These are phyloP conservation scores for Uropsilus gracilis DNA, from an alignment of 2,113 vertebrate genomes.

Conservation along the genomic window DNA sequence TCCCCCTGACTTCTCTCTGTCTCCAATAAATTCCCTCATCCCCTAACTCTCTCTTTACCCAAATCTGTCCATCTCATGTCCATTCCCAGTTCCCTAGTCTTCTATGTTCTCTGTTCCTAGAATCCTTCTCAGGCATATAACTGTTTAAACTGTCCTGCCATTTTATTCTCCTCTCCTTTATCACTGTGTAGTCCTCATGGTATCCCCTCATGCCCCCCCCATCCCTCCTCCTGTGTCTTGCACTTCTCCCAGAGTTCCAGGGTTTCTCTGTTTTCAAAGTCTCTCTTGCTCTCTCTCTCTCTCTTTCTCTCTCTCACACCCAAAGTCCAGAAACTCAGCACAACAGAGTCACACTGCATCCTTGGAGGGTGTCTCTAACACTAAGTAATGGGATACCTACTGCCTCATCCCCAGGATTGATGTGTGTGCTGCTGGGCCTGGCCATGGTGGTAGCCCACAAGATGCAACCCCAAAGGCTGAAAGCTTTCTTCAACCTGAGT, in stretches of 20 bases:
- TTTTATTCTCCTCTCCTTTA: not conserved
- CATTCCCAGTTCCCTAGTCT: not conserved
- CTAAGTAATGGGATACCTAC: not conserved
- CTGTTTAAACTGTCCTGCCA: not conserved
- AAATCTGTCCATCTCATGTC: not conserved
- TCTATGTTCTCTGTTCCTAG: not conserved
- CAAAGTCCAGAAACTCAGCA: not conserved
- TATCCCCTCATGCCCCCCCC: not conserved
- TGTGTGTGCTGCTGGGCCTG: conserved; percentile 89
- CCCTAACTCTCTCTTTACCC: not conserved
- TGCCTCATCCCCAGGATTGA: conserved; percentile 83
- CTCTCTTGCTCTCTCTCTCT: no score
- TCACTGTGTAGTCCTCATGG: not conserved
- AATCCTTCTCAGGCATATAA: no score
- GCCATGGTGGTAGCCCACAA: conserved; percentile 84
- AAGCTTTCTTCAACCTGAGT: conserved; percentile 88
- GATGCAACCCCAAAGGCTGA: conserved; percentile 87
- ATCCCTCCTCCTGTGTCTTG: not conserved
- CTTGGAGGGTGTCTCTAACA: not conserved
- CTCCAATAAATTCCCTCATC: not conserved
- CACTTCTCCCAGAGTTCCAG: not conserved
- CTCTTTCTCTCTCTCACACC: not conserved
- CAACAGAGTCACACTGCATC: not conserved
- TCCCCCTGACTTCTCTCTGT: not conserved
- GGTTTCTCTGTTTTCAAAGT: not conserved